A percentile compares a stretch with the other conserved stretches of the same genome.
Evolutionary conservation across 2,113 vertebrate genomes (phyloP).

Genomic region (Ctenomys sociabilis): DNA sequence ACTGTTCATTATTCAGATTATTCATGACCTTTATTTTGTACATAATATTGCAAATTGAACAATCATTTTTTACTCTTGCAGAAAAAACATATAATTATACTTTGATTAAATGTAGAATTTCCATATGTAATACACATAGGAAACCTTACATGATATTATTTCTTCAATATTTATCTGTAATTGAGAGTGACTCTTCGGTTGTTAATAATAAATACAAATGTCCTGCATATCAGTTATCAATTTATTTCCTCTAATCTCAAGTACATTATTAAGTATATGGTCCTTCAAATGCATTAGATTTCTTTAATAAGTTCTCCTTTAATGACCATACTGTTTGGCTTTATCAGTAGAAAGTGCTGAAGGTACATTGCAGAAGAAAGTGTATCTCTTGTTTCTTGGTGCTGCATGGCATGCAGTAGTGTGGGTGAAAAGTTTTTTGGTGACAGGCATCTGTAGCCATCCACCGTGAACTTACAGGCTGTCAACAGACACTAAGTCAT

Average conservation of each 20-base stretch:
- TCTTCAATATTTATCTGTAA: background rate
- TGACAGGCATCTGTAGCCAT: background rate
- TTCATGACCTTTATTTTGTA: background rate
- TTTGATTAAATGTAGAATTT: slow-evolving; percentile 12
- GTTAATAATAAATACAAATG: background rate
- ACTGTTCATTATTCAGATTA: background rate
- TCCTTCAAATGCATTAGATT: background rate
- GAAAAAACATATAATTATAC: background rate
- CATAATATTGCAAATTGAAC: background rate
- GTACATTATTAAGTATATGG: background rate
- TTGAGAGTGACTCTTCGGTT: background rate
- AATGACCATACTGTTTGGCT: background rate
- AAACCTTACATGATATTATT: slow-evolving; percentile 24
- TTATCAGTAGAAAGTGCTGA: background rate
- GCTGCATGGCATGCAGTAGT: background rate
- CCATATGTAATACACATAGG: background rate
- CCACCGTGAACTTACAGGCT: background rate
- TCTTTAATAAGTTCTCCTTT: background rate
- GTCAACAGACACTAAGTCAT: background rate
- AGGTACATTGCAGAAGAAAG: background rate
- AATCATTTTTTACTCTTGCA: background rate
- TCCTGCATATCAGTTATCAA: too few relatives aligned
- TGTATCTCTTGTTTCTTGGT: background rate
- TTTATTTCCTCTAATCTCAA: background rate
- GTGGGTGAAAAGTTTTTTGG: background rate